Evolutionary conservation across 2,113 vertebrate genomes (phyloP), one percentile per base, ranked within the genome.

Genomic region (Albula goreensis): DNA sequence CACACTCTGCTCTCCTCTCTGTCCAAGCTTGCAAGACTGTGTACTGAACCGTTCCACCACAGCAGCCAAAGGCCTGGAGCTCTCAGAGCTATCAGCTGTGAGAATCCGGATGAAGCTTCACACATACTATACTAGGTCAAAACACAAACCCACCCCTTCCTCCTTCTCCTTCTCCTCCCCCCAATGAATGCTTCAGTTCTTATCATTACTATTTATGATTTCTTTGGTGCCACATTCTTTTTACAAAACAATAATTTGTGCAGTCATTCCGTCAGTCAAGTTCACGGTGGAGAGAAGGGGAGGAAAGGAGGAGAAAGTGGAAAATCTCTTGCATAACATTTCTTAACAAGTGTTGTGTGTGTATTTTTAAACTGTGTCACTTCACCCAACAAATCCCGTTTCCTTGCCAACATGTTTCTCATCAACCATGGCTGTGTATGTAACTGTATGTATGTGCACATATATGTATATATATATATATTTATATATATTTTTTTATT

Each of bases 361-460:
- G 89, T 92, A 86, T 94, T 92, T 93, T 91, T 87, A 92, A 94
- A 93, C 90, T 91, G 91, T 92, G 91, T 91, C 91, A 93, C 86
- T 88, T 90, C 85, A 89, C 87, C 90, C 89, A 94, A 94, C 90
- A 92, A 92, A 93, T 91, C 87, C 83, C 19, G 91, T 95, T 93
- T 88, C 95, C 93, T 93, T 95, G 93, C 93, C 91, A 94, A 95
- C 92, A 6, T 86, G 88, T 85, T 86, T 83, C 91, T 90, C 84
- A 85, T 91, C 5, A 60, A 66, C 80, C 89, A 50, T 1, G 15
- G 85, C 85, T 12, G 52, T 80, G 66, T 89, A 66, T 66, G 89
- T 90, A 90, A 85, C 83, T 83, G 89, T 83, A 85, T 85, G 1
- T 57, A 77, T 86, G 31, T 41, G 31, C 31, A 1, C 31, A 1